Evolutionary conservation across 1,140 invertebrate species (phyloP).

Genomic region (Eubasilissa regina): DNA sequence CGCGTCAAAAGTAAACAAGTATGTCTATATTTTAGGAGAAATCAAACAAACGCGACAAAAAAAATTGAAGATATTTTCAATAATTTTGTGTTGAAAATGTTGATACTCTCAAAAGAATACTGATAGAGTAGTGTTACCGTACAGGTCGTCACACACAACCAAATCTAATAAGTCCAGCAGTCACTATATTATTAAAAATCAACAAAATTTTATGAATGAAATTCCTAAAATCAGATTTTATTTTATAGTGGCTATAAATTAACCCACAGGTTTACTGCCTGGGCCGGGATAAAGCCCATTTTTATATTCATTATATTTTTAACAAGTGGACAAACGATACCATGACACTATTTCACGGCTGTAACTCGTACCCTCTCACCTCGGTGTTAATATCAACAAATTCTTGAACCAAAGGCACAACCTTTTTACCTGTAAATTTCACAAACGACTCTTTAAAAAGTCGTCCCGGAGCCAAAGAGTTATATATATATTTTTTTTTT

Average conservation of each 20-base stretch:
- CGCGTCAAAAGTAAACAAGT: no score
- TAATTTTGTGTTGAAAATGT: not conserved
- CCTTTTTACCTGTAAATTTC: conserved; percentile 29
- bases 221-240: conserved; percentile 70
- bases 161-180: conserved; percentile 12
- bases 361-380: conserved; percentile 68
- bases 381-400: conserved; percentile 73
- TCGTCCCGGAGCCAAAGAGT: no score
- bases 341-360: conserved; percentile 69
- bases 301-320: conserved; percentile 74
- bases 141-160: conserved; percentile 1
- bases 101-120: not conserved
- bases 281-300: conserved; percentile 73
- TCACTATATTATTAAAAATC: conserved; percentile 55
- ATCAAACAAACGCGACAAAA: no score
- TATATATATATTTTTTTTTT: no score
- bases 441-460: not conserved
- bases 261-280: conserved; percentile 70
- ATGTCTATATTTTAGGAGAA: no score
- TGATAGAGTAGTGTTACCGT: no score
- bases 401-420: conserved; percentile 44
- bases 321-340: conserved; percentile 73
- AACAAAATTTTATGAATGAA: conserved; percentile 70
- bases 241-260: conserved; percentile 73
- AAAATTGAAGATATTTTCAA: no score